Evolutionary conservation across 2,888 invertebrate species (phyloP), one percentile per base, ranked within the genome.

Genomic region (Ormia ochracea): DNA sequence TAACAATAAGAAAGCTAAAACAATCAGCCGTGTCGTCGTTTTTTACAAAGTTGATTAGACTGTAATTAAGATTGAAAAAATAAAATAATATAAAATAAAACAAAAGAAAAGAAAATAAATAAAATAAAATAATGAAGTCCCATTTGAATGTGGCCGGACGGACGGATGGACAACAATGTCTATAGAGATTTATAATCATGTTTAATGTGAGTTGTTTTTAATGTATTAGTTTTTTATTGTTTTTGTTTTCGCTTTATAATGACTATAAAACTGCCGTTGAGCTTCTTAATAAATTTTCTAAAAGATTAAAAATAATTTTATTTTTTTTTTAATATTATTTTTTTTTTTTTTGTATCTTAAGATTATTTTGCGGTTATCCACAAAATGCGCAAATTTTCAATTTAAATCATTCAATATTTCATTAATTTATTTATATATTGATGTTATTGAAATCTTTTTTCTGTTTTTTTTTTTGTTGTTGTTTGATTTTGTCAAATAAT

Each of bases 301-400:
- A 21, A 36, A 61, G 33, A 58, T 36, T n/a, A 28, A 45, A 38
- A 77, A n/a, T 50, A 50, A 58, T 73, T 58, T 33, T 43, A 65
- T 69, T 73, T 36, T 33, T 43, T 69, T 69, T 73, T 36, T 23
- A 58, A 65, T 61, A 54, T 66, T 9, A 45, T 43, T 70, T 52
- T 21, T 4, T 28, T 59, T 61, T 54, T 43, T 17, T 63, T 33
- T 21, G 56, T 61, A 45, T 31, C 41, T 70, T 69, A 65, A 58
- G 56, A 69, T 56, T 56, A 50, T 77, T 69, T 76, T 77, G 76
- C 63, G 56, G 76, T 68, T 76, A 61, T 68, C 21, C 61, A 50
- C 61, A 68, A 68, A 72, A 50, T 80, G 66, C 61, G 72, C 76
- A 75, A 58, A 61, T 54, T 66, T 70, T 1, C 14, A 50, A 36